Percentiles rank a stretch among this genome's conserved stretches.
Conservation (phyloP, 2,888 invertebrate genomes). For the Cylindroiulus punctatus region DNA sequence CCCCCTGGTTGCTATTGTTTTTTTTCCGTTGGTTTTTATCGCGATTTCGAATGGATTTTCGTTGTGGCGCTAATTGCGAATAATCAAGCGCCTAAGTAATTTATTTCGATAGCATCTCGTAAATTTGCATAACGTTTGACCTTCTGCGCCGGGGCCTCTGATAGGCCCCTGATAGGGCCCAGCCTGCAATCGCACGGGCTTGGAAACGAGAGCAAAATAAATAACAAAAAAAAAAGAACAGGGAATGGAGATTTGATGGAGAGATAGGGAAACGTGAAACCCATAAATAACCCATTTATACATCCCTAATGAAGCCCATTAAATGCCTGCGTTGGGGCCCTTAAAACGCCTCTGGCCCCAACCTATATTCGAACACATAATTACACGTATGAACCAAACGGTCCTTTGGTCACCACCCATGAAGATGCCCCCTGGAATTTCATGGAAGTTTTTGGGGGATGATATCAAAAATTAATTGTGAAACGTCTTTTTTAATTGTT, state of each 20-base stretch:
- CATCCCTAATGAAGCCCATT: neutral
- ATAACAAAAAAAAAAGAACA: neutral
- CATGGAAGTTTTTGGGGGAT: no score
- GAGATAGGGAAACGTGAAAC: constrained; percentile 22
- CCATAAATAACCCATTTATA: constrained; percentile 32
- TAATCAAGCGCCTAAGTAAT: constrained; percentile 32
- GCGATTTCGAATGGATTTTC: neutral
- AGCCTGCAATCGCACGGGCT: neutral
- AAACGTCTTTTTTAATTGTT: no score
- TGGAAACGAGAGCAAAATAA: neutral
- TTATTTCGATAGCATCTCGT: constrained; percentile 32
- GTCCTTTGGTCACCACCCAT: no score
- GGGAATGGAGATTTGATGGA: neutral
- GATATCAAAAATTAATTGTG: no score
- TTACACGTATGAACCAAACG: no score
- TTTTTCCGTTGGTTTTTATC: neutral
- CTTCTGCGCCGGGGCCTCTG: neutral
- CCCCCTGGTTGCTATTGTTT: neutral
- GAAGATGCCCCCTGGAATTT: no score
- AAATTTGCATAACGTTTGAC: constrained; percentile 32
- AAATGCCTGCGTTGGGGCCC: neutral
- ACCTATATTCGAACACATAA: neutral
- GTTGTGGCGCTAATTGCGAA: constrained; percentile 7
- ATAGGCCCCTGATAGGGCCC: neutral
- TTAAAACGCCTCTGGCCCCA: neutral